These are phyloP conservation scores for Drosophila pegasa DNA, from an alignment of 2,888 invertebrate genomes.

Conservation along the genomic window DNA sequence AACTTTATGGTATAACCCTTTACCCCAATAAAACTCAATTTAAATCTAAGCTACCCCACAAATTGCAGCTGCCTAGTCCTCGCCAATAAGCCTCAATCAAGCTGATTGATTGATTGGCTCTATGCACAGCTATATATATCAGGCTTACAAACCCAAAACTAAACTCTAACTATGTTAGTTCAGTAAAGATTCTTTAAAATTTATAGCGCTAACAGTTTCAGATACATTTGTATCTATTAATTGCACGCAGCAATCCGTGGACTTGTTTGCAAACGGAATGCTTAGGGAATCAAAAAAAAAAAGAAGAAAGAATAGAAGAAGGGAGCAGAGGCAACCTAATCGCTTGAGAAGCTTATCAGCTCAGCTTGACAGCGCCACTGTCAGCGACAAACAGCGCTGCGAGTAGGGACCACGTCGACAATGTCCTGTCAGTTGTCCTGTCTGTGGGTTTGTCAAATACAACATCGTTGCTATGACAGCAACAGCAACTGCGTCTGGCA, in stretches of 20 bases:
- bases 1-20: too few relatives aligned
- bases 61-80: not conserved
- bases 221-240: slow-evolving; percentile 11
- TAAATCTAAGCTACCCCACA: not conserved
- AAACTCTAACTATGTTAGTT: not conserved
- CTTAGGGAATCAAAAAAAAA: not conserved
- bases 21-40: too few relatives aligned
- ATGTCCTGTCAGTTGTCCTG: slow-evolving; percentile 60
- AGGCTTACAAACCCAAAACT: too few relatives aligned
- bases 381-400: slow-evolving; percentile 29
- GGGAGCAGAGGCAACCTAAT: slow-evolving; percentile 34
- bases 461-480: slow-evolving; percentile 69
- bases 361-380: slow-evolving; percentile 38
- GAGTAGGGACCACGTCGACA: slow-evolving; percentile 29
- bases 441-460: slow-evolving; percentile 56
- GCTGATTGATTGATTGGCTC: not conserved
- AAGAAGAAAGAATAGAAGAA: too few relatives aligned
- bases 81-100: not conserved
- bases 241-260: slow-evolving; percentile 3
- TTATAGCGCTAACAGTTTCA: not conserved
- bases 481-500: slow-evolving; percentile 53
- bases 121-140: not conserved
- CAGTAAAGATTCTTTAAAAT: not conserved
- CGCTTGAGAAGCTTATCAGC: slow-evolving; percentile 46
- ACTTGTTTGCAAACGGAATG: slow-evolving; percentile 22